Evolutionary conservation across 2,888 invertebrate species (phyloP), one percentile per base, ranked within the genome.

Genomic region (Cremastinae sp.): DNA sequence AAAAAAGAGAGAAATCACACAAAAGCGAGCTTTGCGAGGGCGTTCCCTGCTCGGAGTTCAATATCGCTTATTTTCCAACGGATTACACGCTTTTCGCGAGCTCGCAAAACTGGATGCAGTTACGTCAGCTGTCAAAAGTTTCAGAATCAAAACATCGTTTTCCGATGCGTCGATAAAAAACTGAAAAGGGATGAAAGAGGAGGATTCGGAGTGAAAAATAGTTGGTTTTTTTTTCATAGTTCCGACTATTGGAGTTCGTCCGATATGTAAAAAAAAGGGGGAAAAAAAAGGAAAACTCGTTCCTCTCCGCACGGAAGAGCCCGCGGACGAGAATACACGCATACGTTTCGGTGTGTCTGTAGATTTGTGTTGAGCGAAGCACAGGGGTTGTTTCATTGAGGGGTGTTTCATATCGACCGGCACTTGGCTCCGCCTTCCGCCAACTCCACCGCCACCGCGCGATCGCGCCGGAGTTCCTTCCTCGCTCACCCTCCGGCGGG

Each of bases 331-430:
- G 9, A 8, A 20, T 14, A 51, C 12, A 20, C 5, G 9, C 16
- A 16, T 51, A 62, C 36, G 49, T 36, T 16, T 10, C 36, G 20
- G 12, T 43, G 20, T 20, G n/a, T 43, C n/a, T 7, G 20, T 41
- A 58, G 18, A 59, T 45, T 22, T 22, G 34, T 14, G 36, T 12
- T 10, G 9, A 36, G 22, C 18, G 68, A 49, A 65, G 51, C 65
- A 74, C 73, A 73, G 81, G 81, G 83, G 79, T 82, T 80, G 83
- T 84, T 85, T 82, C 83, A 84, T 83, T 81, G 80, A 81, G 82
- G 82, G 83, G 80, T 84, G 81, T 82, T 83, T 84, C 83, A 81
- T 85, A 84, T 85, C 84, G 84, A 84, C 82, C 84, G 80, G 79
- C 74, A 82, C 82, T 82, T 82, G 81, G 82, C 85, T 84, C 83